These are phyloP conservation scores for Meandrusa payeni DNA, from an alignment of 2,888 invertebrate species.

Conservation along the genomic window DNA sequence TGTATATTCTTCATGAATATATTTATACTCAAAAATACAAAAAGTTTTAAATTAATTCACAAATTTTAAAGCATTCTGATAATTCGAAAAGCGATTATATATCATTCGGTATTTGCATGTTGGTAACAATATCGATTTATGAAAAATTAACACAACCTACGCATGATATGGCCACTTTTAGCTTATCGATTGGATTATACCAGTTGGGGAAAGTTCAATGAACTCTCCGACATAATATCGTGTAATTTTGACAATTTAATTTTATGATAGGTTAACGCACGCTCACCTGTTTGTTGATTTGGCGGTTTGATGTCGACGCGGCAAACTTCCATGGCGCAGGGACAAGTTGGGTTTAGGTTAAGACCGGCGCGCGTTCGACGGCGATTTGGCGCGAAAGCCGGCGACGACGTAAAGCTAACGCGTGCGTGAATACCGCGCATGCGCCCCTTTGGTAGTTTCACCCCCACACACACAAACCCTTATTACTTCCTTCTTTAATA, in stretches of 20 bases:
- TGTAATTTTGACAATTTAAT: neutral
- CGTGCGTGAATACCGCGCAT: conserved; percentile 61
- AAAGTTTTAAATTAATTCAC: too few species aligned
- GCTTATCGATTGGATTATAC: conserved; percentile 17
- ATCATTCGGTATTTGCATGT: too few species aligned
- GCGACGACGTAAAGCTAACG: conserved; percentile 38
- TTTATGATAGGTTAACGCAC: conserved; percentile 4
- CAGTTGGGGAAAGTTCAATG: conserved; percentile 47
- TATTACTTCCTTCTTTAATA: conserved; percentile 28
- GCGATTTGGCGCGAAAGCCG: conserved; percentile 73
- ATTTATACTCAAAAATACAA: too few species aligned
- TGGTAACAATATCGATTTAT: neutral
- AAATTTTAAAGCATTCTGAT: too few species aligned
- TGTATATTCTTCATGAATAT: too few species aligned
- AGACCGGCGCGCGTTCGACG: conserved; percentile 56
- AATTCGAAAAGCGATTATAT: too few species aligned
- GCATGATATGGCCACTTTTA: neutral
- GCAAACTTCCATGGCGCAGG: conserved; percentile 47
- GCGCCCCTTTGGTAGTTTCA: conserved; percentile 65
- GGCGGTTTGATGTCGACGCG: conserved; percentile 41
- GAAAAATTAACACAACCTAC: conserved; percentile 6
- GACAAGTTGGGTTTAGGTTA: conserved; percentile 49
- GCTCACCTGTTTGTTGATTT: conserved; percentile 57
- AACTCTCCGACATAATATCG: conserved; percentile 28
- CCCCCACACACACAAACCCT: conserved; percentile 48